phyloP scores from a whole-genome alignment of 2,888 invertebrate genomes.

The Macropis europaea region DNA sequence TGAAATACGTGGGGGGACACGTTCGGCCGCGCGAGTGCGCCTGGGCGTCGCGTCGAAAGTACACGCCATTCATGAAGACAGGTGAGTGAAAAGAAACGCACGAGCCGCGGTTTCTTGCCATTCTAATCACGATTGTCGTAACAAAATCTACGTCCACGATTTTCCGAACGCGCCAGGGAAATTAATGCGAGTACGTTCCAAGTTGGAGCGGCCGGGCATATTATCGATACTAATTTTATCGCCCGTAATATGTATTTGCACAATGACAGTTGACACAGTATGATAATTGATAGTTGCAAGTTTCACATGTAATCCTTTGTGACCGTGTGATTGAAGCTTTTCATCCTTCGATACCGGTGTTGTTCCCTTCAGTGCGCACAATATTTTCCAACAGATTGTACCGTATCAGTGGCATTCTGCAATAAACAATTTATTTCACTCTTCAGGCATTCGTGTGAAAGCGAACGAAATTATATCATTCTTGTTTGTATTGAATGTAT shows the following conservation, averaged over 20 bases:
- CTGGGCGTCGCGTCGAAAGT: slow-evolving; percentile 64
- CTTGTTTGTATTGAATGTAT: not conserved
- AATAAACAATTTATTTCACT: not conserved
- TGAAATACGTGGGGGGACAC: slow-evolving; percentile 58
- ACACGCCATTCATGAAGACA: slow-evolving; percentile 77
- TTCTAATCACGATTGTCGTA: not conserved
- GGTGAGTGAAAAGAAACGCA: slow-evolving; percentile 68
- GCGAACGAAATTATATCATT: not conserved
- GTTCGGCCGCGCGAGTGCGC: slow-evolving; percentile 67
- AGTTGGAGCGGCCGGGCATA: not conserved
- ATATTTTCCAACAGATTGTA: not conserved
- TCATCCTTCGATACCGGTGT: not conserved
- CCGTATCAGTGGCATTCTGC: not conserved
- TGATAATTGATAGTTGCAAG: not conserved
- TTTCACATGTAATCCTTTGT: not conserved
- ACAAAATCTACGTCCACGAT: not conserved
- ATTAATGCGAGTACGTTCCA: not conserved
- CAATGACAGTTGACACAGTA: slow-evolving; percentile 8
- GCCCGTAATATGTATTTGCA: not conserved
- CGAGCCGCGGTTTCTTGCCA: slow-evolving; percentile 11
- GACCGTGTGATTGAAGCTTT: not conserved
- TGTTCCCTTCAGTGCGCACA: not conserved
- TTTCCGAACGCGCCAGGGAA: not conserved
- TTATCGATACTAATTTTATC: slow-evolving; percentile 15
- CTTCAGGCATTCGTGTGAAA: not conserved